Percentiles rank a stretch among this genome's conserved stretches.
Conservation (phyloP, 2,797 vertebrate genomes). For the Cuniculus paca region DNA sequence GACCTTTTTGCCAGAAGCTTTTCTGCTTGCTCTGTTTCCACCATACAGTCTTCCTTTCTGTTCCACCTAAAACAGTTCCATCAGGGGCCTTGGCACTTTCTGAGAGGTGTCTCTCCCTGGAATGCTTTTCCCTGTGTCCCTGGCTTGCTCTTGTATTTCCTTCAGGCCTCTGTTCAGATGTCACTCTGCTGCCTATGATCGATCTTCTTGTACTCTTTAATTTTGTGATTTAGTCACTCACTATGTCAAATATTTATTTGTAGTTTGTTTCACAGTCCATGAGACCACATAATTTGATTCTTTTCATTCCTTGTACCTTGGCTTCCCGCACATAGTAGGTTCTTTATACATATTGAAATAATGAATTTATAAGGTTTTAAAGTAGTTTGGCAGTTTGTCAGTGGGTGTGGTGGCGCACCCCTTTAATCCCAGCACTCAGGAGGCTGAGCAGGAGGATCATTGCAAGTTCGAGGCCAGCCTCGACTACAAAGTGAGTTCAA, state of each 20-base stretch:
- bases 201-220: not conserved
- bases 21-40: not conserved
- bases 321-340: not conserved
- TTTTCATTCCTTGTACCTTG: not conserved
- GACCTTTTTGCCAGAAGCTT: not conserved
- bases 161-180: not conserved
- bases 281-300: not conserved
- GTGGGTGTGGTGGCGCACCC: not conserved
- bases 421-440: not conserved
- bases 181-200: not conserved
- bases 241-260: not conserved
- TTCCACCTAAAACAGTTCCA: not conserved
- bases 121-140: not conserved
- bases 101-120: not conserved
- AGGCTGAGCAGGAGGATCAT: not conserved
- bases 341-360: not conserved
- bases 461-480: not conserved
- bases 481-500: not conserved
- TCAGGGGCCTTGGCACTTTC: not conserved
- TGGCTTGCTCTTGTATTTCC: not conserved
- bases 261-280: not conserved
- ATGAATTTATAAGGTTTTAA: not conserved
- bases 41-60: not conserved
- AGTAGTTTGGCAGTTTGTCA: not conserved
- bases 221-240: not conserved